A percentile compares a stretch with the other conserved stretches of the same genome.
Conservation (phyloP, 2,888 invertebrate species). For the Agriopis marginaria region DNA sequence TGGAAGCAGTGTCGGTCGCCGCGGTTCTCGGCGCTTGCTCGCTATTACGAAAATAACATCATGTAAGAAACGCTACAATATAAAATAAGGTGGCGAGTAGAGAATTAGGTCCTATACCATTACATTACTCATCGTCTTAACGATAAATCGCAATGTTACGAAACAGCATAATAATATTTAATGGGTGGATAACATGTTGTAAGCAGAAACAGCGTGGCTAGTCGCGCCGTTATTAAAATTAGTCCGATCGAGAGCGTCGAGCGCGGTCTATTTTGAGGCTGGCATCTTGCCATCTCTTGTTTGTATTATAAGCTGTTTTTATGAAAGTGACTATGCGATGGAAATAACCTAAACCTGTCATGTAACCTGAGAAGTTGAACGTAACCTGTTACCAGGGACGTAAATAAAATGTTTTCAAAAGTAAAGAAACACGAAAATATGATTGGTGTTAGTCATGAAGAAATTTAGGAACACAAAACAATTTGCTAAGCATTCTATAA, state of each 20-base stretch:
- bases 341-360: conserved; percentile 84
- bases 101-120: background rate
- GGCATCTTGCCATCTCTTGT: conserved; percentile 84
- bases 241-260: conserved; percentile 81
- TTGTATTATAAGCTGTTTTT: conserved; percentile 87
- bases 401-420: conserved; percentile 22
- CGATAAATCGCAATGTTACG: conserved; percentile 46
- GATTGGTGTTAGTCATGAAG: conserved; percentile 22
- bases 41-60: conserved; percentile 71
- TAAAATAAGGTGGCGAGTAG: background rate
- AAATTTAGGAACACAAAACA: conserved; percentile 45
- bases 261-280: conserved; percentile 80
- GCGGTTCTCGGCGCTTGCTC: conserved; percentile 92
- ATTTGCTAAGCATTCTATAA: conserved; percentile 73
- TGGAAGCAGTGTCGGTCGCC: conserved; percentile 92
- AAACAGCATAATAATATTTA: conserved; percentile 41
- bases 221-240: conserved; percentile 81
- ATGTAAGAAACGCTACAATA: background rate
- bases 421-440: conserved; percentile 8
- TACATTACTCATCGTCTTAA: conserved; percentile 39
- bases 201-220: conserved; percentile 65
- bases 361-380: conserved; percentile 80
- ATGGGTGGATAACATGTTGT: conserved; percentile 67
- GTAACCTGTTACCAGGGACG: conserved; percentile 51
- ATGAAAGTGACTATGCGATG: conserved; percentile 85